Percentiles rank a stretch among this genome's conserved stretches.
phyloP scores from a whole-genome alignment of 2,797 vertebrate genomes.

The Glossophaga mutica region DNA sequence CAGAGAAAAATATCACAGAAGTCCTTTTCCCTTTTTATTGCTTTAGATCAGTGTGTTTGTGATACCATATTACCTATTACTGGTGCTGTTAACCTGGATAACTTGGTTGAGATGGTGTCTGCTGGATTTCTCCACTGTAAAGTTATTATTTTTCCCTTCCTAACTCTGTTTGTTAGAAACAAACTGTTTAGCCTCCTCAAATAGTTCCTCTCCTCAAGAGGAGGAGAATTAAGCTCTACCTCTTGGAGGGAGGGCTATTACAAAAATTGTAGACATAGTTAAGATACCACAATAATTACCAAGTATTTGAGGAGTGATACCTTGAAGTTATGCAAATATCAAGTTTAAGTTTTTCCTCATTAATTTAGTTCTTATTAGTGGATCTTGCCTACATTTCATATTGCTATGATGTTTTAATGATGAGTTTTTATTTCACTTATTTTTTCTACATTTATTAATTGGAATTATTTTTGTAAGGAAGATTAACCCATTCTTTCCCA shows the following conservation, averaged over 20 bases:
- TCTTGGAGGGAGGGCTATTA: not conserved
- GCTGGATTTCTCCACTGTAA: not conserved
- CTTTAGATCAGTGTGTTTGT: not conserved
- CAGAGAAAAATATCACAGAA: not conserved
- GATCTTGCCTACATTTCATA: not conserved
- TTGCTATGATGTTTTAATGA: not conserved
- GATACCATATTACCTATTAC: too few relatives aligned
- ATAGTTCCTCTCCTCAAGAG: not conserved
- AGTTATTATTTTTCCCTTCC: not conserved
- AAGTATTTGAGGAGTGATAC: not conserved
- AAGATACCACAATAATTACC: not conserved
- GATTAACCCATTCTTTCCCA: not conserved
- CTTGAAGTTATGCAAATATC: not conserved
- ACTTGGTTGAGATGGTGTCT: not conserved
- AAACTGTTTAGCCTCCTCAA: not conserved
- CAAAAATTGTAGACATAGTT: not conserved
- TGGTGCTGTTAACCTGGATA: not conserved
- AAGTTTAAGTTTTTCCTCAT: not conserved
- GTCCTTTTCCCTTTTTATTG: not conserved
- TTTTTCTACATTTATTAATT: not conserved
- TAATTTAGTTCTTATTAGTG: not conserved
- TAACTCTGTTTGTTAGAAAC: not conserved
- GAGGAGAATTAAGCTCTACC: not conserved
- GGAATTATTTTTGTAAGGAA: slow-evolving; percentile 11
- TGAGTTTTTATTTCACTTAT: not conserved